These are phyloP conservation scores for Epinephelus moara DNA, from an alignment of 2,113 vertebrate genomes.

Conservation along the genomic window DNA sequence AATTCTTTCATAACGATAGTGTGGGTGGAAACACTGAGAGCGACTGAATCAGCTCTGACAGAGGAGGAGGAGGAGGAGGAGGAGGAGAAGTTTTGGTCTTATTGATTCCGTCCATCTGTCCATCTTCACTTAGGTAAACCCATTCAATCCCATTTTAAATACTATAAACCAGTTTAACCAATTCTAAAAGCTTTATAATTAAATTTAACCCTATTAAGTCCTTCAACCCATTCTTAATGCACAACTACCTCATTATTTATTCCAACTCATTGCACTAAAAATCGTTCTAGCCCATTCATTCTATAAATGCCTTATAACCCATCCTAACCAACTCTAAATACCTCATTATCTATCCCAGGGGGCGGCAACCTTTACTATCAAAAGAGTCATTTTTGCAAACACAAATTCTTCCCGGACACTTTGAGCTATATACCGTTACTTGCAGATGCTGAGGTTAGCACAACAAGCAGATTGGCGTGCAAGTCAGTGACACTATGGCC, in stretches of 20 bases:
- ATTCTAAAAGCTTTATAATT: neutral
- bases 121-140: neutral
- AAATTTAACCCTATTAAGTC: neutral
- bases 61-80: neutral
- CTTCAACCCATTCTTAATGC: neutral
- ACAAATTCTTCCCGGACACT: too few species aligned
- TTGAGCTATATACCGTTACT: too few species aligned
- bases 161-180: neutral
- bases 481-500: too few species aligned
- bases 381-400: too few species aligned
- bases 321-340: too few species aligned
- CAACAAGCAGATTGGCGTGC: too few species aligned
- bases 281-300: neutral
- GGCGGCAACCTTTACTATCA: too few species aligned
- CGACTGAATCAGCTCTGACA: slow-evolving; percentile 49
- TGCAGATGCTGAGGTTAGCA: too few species aligned
- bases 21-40: slow-evolving; percentile 60
- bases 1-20: slow-evolving; percentile 51
- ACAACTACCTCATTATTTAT: neutral
- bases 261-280: neutral
- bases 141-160: neutral
- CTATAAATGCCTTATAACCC: too few species aligned
- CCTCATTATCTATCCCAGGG: too few species aligned
- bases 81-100: slow-evolving; percentile 7
- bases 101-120: slow-evolving; percentile 21